A percentile compares a stretch with the other conserved stretches of the same genome.
phyloP scores from a whole-genome alignment of 2,888 invertebrate genomes.

The Myathropa florea region DNA sequence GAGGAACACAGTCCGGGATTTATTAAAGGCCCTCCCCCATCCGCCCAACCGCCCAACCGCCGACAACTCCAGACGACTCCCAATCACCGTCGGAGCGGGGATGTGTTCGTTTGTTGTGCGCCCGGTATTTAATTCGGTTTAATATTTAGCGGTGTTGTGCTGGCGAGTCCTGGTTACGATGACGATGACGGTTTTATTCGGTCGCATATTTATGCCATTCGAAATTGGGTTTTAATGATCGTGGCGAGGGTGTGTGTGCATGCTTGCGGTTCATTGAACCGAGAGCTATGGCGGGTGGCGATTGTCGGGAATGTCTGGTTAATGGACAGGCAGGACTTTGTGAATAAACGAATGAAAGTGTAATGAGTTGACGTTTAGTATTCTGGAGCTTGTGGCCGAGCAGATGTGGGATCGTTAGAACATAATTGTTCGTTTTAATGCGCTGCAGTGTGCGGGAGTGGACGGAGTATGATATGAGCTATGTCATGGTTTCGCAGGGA shows the following conservation, averaged over 20 bases:
- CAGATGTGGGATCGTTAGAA: neutral
- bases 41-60: neutral
- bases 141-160: neutral
- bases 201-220: neutral
- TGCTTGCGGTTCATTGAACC: neutral
- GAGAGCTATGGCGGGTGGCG: neutral
- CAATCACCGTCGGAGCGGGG: neutral
- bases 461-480: neutral
- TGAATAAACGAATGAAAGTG: neutral
- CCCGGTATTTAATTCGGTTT: neutral
- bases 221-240: neutral
- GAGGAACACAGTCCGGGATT: conserved; percentile 50
- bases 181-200: neutral
- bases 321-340: conserved; percentile 7
- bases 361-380: neutral
- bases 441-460: neutral
- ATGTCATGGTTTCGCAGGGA: neutral
- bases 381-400: neutral
- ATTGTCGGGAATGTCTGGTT: neutral
- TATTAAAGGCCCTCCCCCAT: conserved; percentile 5
- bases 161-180: neutral
- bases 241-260: neutral
- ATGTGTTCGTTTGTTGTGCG: too few relatives aligned
- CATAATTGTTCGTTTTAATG: neutral
- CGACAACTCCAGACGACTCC: neutral